These are phyloP conservation scores for Lithophane semibrunnea DNA, from an alignment of 2,888 invertebrate species.

Conservation along the genomic window DNA sequence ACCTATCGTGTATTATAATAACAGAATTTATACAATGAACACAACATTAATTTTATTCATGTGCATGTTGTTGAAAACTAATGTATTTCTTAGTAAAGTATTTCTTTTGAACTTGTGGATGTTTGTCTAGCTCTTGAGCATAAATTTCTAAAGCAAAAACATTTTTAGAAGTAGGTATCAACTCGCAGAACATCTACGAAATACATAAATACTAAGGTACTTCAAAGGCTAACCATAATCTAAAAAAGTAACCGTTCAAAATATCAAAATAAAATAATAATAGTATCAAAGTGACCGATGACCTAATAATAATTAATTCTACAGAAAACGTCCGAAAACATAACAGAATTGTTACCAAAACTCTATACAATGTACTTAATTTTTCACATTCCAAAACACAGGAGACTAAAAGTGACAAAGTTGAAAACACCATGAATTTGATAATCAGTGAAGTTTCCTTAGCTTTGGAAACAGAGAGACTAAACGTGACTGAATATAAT, in stretches of 20 bases:
- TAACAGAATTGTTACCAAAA: slow-evolving; percentile 34
- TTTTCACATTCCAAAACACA: slow-evolving; percentile 39
- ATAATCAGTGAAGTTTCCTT: slow-evolving; percentile 43
- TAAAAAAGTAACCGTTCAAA: too few relatives aligned
- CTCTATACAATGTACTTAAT: slow-evolving; percentile 18
- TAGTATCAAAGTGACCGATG: slow-evolving; percentile 26
- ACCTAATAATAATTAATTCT: slow-evolving; percentile 5
- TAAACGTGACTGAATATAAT: slow-evolving; percentile 39
- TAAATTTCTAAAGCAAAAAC: not conserved
- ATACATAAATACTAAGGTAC: not conserved
- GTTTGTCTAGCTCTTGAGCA: not conserved
- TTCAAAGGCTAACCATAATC: slow-evolving; percentile 9
- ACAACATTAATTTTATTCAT: not conserved
- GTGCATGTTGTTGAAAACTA: not conserved
- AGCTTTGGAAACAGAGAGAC: slow-evolving; percentile 35
- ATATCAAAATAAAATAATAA: too few relatives aligned
- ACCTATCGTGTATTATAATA: not conserved
- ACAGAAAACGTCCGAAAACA: slow-evolving; percentile 22
- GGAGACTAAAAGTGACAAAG: slow-evolving; percentile 39
- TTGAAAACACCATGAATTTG: slow-evolving; percentile 54
- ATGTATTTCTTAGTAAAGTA: not conserved
- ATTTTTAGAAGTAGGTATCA: not conserved
- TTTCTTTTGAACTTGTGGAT: not conserved
- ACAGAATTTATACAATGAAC: not conserved
- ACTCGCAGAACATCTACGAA: slow-evolving; percentile 6